Conservation (phyloP, 2,797 vertebrate species). For the Cryptoblepharus egeriae region DNA sequence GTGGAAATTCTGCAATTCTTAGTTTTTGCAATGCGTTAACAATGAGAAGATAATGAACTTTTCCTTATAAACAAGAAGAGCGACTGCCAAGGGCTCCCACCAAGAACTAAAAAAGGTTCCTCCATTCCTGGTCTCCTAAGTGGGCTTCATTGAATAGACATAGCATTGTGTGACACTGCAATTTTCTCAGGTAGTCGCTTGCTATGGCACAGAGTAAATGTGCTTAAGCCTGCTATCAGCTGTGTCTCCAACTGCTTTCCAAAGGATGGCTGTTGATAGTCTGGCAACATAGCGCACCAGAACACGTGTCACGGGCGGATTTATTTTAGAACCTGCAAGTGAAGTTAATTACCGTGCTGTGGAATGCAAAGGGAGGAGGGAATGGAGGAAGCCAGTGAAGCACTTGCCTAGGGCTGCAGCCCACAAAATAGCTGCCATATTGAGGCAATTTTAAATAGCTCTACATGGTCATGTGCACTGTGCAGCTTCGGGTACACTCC, state of each 20-base stretch:
- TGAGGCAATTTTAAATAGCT: not conserved
- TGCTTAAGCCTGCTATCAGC: constrained; percentile 32
- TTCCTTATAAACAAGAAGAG: constrained; percentile 58
- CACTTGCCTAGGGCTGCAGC: constrained; percentile 24
- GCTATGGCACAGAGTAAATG: not conserved
- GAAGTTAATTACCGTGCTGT: constrained; percentile 47
- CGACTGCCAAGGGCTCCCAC: constrained; percentile 54
- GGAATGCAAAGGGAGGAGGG: constrained; percentile 29
- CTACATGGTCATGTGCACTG: no score
- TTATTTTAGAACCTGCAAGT: constrained; percentile 32
- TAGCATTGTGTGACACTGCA: constrained; percentile 22
- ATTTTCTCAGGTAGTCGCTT: not conserved
- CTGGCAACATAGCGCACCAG: constrained; percentile 48
- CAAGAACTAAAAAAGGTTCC: constrained; percentile 32
- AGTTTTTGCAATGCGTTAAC: not conserved
- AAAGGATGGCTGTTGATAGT: constrained; percentile 45
- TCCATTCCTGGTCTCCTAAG: constrained; percentile 46
- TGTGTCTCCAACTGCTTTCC: constrained; percentile 58
- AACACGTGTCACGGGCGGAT: constrained; percentile 10
- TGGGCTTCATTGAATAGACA: constrained; percentile 26
- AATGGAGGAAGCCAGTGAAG: constrained; percentile 14
- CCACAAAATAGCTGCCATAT: not conserved
- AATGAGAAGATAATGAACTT: constrained; percentile 53
- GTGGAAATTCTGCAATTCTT: not conserved
- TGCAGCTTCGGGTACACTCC: not conserved